These are phyloP conservation scores for Anolis apletophallus DNA, from an alignment of 2,797 vertebrate species.

Conservation along the genomic window DNA sequence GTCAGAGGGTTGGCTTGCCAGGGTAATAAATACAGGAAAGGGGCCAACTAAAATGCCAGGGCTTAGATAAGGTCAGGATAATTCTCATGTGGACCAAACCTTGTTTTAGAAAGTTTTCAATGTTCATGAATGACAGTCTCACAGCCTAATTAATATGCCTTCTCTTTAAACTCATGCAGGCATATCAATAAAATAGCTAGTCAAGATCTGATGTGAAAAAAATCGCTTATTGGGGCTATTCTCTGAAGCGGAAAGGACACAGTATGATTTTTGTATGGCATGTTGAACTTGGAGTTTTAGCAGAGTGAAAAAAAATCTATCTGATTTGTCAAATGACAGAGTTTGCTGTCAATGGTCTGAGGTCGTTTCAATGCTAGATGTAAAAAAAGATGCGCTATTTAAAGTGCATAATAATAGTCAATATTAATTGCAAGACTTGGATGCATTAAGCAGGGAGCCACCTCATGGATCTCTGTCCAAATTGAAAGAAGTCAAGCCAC, in stretches of 20 bases:
- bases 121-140: background rate
- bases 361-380: conserved; percentile 9
- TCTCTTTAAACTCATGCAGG: background rate
- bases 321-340: conserved; percentile 11
- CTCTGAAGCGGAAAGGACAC: background rate
- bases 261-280: background rate
- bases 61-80: too few relatives aligned
- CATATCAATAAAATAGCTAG: conserved; percentile 3
- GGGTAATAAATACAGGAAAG: too few relatives aligned
- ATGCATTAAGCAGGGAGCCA: too few relatives aligned
- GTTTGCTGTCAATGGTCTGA: conserved; percentile 18
- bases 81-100: background rate
- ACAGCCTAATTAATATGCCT: background rate
- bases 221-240: background rate
- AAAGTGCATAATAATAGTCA: too few relatives aligned
- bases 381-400: too few relatives aligned
- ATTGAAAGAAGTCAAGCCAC: too few relatives aligned
- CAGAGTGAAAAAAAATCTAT: background rate
- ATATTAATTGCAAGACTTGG: too few relatives aligned
- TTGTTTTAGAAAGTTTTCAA: background rate
- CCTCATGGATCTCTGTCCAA: too few relatives aligned
- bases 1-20: too few relatives aligned
- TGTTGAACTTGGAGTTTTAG: background rate
- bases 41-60: too few relatives aligned
- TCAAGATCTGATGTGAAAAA: conserved; percentile 20